These are phyloP conservation scores for Emys orbicularis DNA, from an alignment of 2,797 vertebrate species.

Conservation along the genomic window DNA sequence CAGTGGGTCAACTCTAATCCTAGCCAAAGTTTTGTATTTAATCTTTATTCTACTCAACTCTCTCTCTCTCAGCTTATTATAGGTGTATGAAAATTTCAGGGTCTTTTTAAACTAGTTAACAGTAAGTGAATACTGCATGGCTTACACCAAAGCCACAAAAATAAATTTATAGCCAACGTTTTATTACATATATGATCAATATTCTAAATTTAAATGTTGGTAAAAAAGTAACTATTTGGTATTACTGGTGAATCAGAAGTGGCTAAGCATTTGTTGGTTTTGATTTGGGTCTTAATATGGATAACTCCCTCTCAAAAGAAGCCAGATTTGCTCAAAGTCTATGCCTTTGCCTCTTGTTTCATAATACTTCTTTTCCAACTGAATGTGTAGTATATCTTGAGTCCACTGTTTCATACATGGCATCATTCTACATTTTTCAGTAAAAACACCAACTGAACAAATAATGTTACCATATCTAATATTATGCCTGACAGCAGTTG, in stretches of 20 bases:
- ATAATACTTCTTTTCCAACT: neutral
- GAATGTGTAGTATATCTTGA: neutral
- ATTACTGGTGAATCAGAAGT: neutral
- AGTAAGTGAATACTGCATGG: neutral
- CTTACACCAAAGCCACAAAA: neutral
- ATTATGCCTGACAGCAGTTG: neutral
- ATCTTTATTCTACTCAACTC: neutral
- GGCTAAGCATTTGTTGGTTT: too few relatives aligned
- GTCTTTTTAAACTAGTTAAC: neutral
- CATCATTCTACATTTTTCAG: neutral
- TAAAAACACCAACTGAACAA: neutral
- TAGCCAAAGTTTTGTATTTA: neutral
- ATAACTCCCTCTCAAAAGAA: neutral
- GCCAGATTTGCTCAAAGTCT: neutral
- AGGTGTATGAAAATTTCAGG: neutral
- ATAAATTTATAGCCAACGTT: fast-evolving
- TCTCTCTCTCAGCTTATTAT: neutral
- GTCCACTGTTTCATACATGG: neutral
- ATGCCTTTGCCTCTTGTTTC: fast-evolving
- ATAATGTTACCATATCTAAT: neutral
- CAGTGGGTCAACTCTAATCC: neutral
- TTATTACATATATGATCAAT: neutral
- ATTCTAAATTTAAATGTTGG: neutral
- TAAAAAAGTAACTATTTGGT: neutral
- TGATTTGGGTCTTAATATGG: too few relatives aligned